These are phyloP conservation scores for Mycalesis mineus DNA, from an alignment of 2,888 invertebrate genomes.

Conservation along the genomic window DNA sequence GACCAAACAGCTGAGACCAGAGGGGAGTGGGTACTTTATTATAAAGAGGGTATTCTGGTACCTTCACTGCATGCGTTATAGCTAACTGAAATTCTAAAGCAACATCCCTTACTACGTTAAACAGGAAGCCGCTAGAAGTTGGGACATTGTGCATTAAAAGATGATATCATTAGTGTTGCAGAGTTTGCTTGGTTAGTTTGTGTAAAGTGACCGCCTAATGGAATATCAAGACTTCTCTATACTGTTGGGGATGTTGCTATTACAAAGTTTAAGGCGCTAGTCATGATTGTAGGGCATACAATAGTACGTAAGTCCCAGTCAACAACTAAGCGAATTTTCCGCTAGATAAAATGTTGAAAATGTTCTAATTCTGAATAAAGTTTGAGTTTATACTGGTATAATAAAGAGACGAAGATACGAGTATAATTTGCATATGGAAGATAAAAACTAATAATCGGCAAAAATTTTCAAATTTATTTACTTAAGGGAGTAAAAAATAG, in stretches of 20 bases:
- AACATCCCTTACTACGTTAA: constrained; percentile 23
- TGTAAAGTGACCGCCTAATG: constrained; percentile 40
- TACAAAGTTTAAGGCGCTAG: constrained; percentile 38
- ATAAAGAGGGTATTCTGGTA: constrained; percentile 26
- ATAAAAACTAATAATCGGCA: too few species aligned
- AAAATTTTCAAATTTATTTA: too few species aligned
- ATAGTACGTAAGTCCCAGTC: neutral
- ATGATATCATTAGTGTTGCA: constrained; percentile 38
- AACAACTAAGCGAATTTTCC: neutral
- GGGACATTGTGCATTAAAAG: constrained; percentile 42
- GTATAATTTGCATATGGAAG: too few species aligned
- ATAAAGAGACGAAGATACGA: too few species aligned
- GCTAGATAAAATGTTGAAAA: neutral
- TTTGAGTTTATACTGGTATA: too few species aligned
- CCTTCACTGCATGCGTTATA: constrained; percentile 28
- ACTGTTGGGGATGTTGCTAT: constrained; percentile 40
- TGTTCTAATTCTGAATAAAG: too few species aligned
- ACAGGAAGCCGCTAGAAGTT: constrained; percentile 36
- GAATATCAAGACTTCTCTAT: constrained; percentile 39
- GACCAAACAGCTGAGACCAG: constrained; percentile 53
- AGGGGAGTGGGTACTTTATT: constrained; percentile 47
- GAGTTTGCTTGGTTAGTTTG: constrained; percentile 17
- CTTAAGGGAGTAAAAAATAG: too few species aligned
- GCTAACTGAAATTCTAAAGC: constrained; percentile 32
- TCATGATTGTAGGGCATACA: neutral